Evolutionary conservation across 1,140 invertebrate genomes (phyloP), one percentile per base, ranked within the genome.

Genomic region (Chymomyza costata): DNA sequence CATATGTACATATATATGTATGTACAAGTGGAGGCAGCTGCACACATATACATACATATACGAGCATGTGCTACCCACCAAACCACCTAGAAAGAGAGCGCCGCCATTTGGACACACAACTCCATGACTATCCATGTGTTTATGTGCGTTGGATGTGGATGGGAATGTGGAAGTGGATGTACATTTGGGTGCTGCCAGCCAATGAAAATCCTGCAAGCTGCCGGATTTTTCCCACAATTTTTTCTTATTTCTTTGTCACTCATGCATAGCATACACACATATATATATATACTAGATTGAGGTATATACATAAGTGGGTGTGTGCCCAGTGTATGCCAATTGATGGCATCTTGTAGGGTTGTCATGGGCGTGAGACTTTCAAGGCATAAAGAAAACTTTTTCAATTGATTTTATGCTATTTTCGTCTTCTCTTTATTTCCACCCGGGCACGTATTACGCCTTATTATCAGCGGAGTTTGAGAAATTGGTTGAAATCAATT

Each of bases 401-500:
- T 80, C 73, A 78, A 80, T 78, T 78, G 71, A 78, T 76, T 66
- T 65, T 74, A 62, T 63, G 43, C 70, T 76, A 70, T 66, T 70
- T 66, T 60, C 38, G 51, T 80, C 45, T 59, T 54, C 58, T 62
- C 58, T 56, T 65, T 65, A 62, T 58, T 58, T 63, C 62, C 63
- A 30, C 45, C 50, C 32, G 59, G 51, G 53, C 69, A 74, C 69
- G 69, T 73, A 74, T 40, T 11, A 11, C 45, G 28, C 25, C 19
- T 39, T 45, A 16, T 46, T 49, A 25, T 30, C 18, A 2, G 28
- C 38, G 57, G 53, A 63, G 71, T 67, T 67, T 71, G 73, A 78
- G 66, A 71, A 67, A 78, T 78, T 78, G 73, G 73, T 80, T 80
- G 66, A 78, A 78, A 78, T 78, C 71, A 78, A 78, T 78, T 78